Evolutionary conservation across 2,113 vertebrate genomes (phyloP), one percentile per base, ranked within the genome.

Genomic region (Oryzias curvinotus): DNA sequence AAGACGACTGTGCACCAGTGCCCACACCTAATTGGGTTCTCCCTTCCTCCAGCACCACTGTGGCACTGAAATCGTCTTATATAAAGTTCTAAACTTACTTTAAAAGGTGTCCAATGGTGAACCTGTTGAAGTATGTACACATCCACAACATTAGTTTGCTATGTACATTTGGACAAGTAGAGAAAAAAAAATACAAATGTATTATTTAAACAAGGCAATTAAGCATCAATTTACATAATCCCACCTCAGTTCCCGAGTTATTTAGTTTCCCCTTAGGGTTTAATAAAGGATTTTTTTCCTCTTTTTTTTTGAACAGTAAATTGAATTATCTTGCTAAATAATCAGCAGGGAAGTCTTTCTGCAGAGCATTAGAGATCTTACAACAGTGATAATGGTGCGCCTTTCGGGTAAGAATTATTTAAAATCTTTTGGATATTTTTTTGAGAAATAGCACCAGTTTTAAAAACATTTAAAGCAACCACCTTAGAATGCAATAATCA

Each of bases 1-100:
- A 13, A 28, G 85, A 83, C 77, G 25, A 71, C 73, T 54, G 55
- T 77, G 83, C 80, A 63, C 80, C 84, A 85, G 78, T 87, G 64
- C 72, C 79, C 81, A 63, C 73, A 84, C 77, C 85, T 87, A 88
- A 90, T 88, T 85, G 79, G 71, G 68, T 86, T 85, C 86, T 78
- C 65, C 67, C 59, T 63, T 82, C 65, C 68, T 72, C 55, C 70
- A 66, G 60, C 67, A 65, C 68, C 68, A 71, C 43, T 14, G 68
- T 71, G 78, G 66, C 75, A 45, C 80, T 77, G 62, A 70, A 43
- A 75, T 81, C 70, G 73, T 77, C 65, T 73, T 76, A 45, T 63
- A 62, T 81, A 52, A 71, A 76, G 70, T 82, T 65, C 68, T 80
- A 67, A 52, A 57, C 64, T 62, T 23, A 57, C 47, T 71, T 66